Evolutionary conservation across 2,888 invertebrate genomes (phyloP).

Genomic region (Neoaliturus tenellus): DNA sequence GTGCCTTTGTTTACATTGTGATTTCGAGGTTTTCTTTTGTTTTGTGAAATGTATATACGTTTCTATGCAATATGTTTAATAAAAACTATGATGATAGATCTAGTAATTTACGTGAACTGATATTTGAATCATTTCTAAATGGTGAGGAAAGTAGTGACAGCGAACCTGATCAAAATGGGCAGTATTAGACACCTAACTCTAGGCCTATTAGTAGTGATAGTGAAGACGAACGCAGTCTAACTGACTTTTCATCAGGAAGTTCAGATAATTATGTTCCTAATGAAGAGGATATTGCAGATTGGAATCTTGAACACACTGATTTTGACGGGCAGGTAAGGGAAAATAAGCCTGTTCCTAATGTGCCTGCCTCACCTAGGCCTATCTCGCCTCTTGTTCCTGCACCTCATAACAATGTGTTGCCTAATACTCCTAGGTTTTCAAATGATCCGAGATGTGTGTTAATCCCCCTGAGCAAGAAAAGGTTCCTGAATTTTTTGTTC

Average conservation of each 20-base stretch:
- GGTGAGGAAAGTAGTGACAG: slow-evolving; percentile 11
- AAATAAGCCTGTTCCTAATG: neutral
- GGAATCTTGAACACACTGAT: neutral
- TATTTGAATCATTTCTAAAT: neutral
- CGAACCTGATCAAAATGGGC: neutral
- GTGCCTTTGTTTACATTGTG: neutral
- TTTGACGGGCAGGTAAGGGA: neutral
- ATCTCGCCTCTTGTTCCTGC: no score
- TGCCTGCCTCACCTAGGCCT: neutral
- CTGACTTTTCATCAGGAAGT: slow-evolving; percentile 14
- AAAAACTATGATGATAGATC: neutral
- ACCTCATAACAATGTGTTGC: neutral
- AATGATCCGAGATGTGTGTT: neutral
- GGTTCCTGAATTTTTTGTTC: neutral
- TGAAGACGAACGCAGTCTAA: neutral
- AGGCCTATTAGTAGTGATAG: neutral
- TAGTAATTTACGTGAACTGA: neutral
- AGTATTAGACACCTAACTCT: no score
- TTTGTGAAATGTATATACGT: neutral
- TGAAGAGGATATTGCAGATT: neutral
- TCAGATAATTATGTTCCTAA: neutral
- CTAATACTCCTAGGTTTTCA: neutral
- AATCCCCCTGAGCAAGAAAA: slow-evolving; percentile 40
- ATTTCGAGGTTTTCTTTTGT: neutral
- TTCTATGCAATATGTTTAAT: neutral